Evolutionary conservation across 2,888 invertebrate genomes (phyloP).

Genomic region (Leptinotarsa tumamoca): DNA sequence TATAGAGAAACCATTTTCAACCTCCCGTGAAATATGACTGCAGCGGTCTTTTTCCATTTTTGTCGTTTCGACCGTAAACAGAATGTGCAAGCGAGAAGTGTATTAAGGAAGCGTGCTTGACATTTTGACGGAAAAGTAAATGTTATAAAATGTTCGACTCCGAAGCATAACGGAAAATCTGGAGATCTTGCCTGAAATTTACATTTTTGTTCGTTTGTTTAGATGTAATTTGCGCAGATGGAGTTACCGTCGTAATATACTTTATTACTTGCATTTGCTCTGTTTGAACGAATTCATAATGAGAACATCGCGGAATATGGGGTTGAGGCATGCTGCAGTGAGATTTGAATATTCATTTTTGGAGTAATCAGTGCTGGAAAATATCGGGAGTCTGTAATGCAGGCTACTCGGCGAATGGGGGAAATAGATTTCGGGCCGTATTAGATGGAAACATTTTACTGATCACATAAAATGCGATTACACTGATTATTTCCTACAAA

Average conservation of each 20-base stretch:
- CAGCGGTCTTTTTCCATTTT: background rate
- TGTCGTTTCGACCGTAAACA: conserved; percentile 1
- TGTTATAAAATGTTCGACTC: conserved; percentile 7
- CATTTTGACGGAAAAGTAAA: conserved; percentile 8
- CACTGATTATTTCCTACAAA: no score
- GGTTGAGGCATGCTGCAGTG: background rate
- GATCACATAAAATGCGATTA: background rate
- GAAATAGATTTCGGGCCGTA: background rate
- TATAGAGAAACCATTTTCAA: conserved; percentile 6
- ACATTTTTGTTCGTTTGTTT: conserved; percentile 25
- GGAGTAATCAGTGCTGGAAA: background rate
- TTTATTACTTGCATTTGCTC: conserved; percentile 3
- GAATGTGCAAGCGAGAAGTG: conserved; percentile 4
- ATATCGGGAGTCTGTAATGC: background rate
- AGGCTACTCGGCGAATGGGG: background rate
- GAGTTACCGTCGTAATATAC: background rate
- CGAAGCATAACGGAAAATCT: background rate
- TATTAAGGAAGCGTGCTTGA: conserved; percentile 2
- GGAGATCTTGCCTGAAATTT: conserved; percentile 10
- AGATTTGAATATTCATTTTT: background rate
- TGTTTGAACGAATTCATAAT: conserved; percentile 5
- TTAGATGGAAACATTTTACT: background rate
- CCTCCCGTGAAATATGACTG: conserved; percentile 5
- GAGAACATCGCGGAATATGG: background rate
- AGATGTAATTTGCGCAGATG: conserved; percentile 20